phyloP scores from a whole-genome alignment of 2,113 vertebrate genomes.

The Saguinus imperator region DNA sequence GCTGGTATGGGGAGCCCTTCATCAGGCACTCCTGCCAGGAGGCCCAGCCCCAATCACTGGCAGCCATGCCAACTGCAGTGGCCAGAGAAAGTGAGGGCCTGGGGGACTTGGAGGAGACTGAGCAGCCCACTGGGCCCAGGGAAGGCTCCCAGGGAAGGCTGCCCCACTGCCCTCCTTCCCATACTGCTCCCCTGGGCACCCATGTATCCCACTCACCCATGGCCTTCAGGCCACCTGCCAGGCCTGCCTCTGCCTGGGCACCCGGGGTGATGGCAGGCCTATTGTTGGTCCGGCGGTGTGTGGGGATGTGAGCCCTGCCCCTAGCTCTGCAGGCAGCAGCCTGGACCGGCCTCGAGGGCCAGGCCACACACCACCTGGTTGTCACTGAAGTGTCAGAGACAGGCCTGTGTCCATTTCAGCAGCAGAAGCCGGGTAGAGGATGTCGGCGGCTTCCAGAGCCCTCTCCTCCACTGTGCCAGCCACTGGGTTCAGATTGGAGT shows the following conservation, averaged over 20 bases:
- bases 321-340: not conserved
- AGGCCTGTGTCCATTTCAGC: fast-evolving
- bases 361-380: fast-evolving
- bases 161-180: not conserved
- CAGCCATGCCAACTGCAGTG: too few relatives aligned
- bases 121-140: too few relatives aligned
- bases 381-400: fast-evolving
- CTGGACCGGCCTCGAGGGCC: not conserved
- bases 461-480: not conserved
- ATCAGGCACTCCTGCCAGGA: not conserved
- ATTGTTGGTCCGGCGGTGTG: too few relatives aligned
- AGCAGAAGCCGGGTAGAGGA: not conserved
- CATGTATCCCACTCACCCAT: not conserved
- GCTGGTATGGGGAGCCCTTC: not conserved
- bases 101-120: too few relatives aligned
- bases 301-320: too few relatives aligned
- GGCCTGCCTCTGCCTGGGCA: too few relatives aligned
- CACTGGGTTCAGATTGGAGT: fast-evolving
- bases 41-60: too few relatives aligned
- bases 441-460: not conserved
- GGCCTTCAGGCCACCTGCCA: too few relatives aligned
- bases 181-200: not conserved
- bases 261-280: too few relatives aligned
- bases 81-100: too few relatives aligned
- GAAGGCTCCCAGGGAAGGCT: not conserved